Conservation (phyloP, 1,140 invertebrate genomes). For the Drosophila tani region DNA sequence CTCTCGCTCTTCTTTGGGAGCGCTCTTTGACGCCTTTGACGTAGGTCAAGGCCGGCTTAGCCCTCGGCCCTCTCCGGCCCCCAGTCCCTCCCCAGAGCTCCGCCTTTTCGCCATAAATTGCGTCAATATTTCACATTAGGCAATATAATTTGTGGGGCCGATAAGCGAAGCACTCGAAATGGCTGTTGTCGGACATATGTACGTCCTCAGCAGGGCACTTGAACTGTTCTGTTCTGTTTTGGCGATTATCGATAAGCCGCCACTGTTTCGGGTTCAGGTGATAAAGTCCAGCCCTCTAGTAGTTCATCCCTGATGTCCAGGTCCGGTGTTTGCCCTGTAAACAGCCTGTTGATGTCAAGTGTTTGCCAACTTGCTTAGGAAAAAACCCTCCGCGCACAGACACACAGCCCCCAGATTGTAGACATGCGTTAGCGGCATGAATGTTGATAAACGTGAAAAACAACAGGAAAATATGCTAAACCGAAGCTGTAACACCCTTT, state of each 20-base stretch:
- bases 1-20: constrained; percentile 11
- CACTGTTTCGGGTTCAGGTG: constrained; percentile 19
- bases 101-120: constrained; percentile 9
- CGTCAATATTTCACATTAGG: constrained; percentile 36
- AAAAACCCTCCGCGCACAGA: constrained; percentile 15
- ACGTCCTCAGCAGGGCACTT: constrained; percentile 33
- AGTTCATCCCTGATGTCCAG: not conserved
- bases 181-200: constrained; percentile 20
- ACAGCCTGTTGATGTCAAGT: constrained; percentile 15
- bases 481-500: not conserved
- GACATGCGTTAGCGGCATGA: constrained; percentile 38
- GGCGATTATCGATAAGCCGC: constrained; percentile 66
- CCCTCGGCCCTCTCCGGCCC: not conserved
- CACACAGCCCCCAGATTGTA: constrained; percentile 9
- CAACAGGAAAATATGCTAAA: constrained; percentile 3
- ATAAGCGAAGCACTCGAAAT: constrained; percentile 50
- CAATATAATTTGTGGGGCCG: constrained; percentile 24
- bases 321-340: constrained; percentile 17
- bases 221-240: constrained; percentile 31
- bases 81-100: not conserved
- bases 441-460: constrained; percentile 35
- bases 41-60: constrained; percentile 79
- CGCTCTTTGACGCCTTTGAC: constrained; percentile 50
- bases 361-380: constrained; percentile 14
- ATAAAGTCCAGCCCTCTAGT: constrained; percentile 23